A percentile compares a stretch with the other conserved stretches of the same genome.
phyloP scores from a whole-genome alignment of 2,797 vertebrate species.

The Lepus townsendii region DNA sequence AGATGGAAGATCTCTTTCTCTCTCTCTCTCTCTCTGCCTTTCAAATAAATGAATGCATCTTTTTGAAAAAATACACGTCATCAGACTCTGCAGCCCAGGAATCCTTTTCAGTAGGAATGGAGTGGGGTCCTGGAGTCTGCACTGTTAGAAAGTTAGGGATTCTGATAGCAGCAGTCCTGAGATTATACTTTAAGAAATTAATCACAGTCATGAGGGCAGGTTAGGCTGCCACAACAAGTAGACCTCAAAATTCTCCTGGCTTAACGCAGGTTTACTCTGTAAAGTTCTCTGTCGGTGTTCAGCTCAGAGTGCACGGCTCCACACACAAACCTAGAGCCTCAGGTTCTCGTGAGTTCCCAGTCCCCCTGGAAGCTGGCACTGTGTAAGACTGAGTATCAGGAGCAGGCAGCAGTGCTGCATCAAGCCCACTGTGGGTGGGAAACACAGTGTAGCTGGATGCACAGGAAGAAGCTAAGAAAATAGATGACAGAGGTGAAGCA shows the following conservation, averaged over 20 bases:
- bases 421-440: not conserved
- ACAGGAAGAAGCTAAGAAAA: not conserved
- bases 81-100: not conserved
- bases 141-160: slow-evolving; percentile 49
- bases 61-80: not conserved
- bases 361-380: slow-evolving; percentile 11
- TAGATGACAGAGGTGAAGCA: not conserved
- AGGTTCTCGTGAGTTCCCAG: not conserved
- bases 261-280: not conserved
- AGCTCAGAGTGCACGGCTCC: not conserved
- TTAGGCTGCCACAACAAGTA: not conserved
- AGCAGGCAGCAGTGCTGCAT: not conserved
- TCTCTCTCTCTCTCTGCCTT: too few relatives aligned
- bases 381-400: not conserved
- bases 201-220: not conserved
- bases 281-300: not conserved
- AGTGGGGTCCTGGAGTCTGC: not conserved
- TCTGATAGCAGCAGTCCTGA: not conserved
- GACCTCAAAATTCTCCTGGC: not conserved
- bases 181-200: not conserved
- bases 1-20: too few relatives aligned
- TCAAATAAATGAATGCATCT: too few relatives aligned
- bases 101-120: not conserved
- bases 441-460: not conserved
- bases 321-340: not conserved